phyloP scores from a whole-genome alignment of 2,888 invertebrate species.

The Ecdyonurus torrentis region DNA sequence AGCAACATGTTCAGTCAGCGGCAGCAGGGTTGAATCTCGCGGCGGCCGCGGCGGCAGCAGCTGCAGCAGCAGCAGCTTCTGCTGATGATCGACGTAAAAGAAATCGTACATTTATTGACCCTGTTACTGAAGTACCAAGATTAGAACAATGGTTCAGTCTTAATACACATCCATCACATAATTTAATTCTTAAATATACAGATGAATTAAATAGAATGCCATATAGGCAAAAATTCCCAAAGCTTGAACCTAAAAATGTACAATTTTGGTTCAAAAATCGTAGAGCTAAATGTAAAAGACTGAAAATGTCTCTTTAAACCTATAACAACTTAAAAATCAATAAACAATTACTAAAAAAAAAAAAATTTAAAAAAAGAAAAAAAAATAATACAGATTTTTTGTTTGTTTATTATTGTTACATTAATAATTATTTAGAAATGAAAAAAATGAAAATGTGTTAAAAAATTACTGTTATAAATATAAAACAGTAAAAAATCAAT shows the following conservation, averaged over 20 bases:
- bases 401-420: too few species aligned
- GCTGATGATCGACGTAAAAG: slow-evolving; percentile 65
- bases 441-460: too few species aligned
- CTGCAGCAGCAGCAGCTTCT: slow-evolving; percentile 18
- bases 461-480: too few species aligned
- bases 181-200: slow-evolving; percentile 93
- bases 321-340: too few species aligned
- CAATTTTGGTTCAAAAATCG: slow-evolving; percentile 99
- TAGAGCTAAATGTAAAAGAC: slow-evolving; percentile 91
- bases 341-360: too few species aligned
- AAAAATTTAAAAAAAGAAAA: too few species aligned
- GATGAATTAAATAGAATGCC: slow-evolving; percentile 94
- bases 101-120: slow-evolving; percentile 97
- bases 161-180: slow-evolving; percentile 97
- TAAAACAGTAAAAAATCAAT: too few species aligned
- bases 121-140: slow-evolving; percentile 91
- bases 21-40: slow-evolving; percentile 40
- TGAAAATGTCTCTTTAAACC: slow-evolving; percentile 66
- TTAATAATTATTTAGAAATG: too few species aligned
- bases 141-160: slow-evolving; percentile 91
- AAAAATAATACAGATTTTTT: too few species aligned
- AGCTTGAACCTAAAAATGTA: slow-evolving; percentile 97
- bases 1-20: slow-evolving; percentile 19
- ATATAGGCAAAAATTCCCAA: slow-evolving; percentile 94
- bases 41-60: slow-evolving; percentile 38